Conservation (phyloP, 2,797 vertebrate genomes). For the Falco concolor region DNA sequence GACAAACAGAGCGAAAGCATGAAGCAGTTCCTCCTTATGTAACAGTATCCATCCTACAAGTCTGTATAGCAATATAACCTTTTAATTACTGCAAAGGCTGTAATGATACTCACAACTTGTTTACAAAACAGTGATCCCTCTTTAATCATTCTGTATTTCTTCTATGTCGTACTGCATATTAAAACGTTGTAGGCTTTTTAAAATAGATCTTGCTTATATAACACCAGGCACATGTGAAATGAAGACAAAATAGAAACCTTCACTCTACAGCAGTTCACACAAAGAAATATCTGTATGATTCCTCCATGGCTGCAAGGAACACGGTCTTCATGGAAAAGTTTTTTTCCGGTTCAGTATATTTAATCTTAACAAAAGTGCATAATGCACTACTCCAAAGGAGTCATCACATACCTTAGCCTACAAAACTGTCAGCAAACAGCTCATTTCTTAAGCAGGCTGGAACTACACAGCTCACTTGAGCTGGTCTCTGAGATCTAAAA, state of each 20-base stretch:
- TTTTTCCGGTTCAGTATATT: not conserved
- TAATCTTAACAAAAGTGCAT: not conserved
- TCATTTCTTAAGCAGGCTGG: not conserved
- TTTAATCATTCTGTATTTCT: not conserved
- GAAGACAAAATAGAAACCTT: not conserved
- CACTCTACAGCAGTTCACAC: not conserved
- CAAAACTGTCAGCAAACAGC: not conserved
- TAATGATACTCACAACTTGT: conserved; percentile 3
- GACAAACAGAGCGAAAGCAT: not conserved
- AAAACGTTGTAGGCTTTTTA: not conserved
- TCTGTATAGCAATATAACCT: not conserved
- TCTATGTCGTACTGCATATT: not conserved
- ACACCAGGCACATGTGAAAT: not conserved
- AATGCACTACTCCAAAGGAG: not conserved
- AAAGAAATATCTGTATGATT: not conserved
- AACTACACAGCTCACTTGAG: not conserved
- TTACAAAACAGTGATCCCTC: conserved; percentile 35
- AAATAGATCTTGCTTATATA: conserved; percentile 21
- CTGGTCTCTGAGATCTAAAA: not conserved
- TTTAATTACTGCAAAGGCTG: conserved; percentile 1
- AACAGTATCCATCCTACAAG: not conserved
- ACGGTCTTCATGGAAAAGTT: not conserved
- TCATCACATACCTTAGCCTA: not conserved
- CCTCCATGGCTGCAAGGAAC: not conserved
- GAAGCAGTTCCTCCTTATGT: not conserved